Percentiles rank a stretch among this genome's conserved stretches.
Conservation (phyloP, 2,113 vertebrate species). For the Semnornis frantzii region DNA sequence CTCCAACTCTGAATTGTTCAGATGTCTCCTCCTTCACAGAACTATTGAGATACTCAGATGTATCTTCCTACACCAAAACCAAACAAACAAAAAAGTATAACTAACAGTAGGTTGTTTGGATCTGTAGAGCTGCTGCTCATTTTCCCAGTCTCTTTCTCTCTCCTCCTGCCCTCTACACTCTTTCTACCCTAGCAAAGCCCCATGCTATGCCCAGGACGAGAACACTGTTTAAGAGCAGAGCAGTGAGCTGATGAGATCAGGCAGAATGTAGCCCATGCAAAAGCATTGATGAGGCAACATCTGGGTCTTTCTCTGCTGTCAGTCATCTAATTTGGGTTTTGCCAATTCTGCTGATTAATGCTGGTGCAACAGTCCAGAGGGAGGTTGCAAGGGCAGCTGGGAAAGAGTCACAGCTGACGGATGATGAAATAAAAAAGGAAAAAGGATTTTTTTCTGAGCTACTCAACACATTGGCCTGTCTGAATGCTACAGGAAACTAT, state of each 20-base stretch:
- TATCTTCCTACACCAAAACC: background rate
- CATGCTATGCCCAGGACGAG: accelerated
- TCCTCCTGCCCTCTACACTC: background rate
- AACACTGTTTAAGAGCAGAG: background rate
- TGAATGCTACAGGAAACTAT: background rate
- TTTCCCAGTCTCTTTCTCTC: background rate
- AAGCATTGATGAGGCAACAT: background rate
- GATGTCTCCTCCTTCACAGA: background rate
- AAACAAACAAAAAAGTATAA: background rate
- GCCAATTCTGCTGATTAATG: background rate
- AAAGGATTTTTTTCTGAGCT: background rate
- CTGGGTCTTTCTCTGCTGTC: slow-evolving; percentile 45
- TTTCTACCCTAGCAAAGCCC: background rate
- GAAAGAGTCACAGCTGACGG: slow-evolving; percentile 10
- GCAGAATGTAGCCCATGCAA: background rate
- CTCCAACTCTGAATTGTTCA: accelerated
- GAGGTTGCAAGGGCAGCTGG: background rate
- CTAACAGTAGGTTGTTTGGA: background rate
- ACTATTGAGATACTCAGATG: background rate
- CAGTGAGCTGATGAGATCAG: background rate
- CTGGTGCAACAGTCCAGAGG: background rate
- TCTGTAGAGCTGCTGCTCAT: background rate
- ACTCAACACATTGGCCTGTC: background rate
- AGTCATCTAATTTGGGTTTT: background rate
- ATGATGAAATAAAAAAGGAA: background rate